phyloP scores from a whole-genome alignment of 1,140 invertebrate species.

The Archegozetes longisetosus region DNA sequence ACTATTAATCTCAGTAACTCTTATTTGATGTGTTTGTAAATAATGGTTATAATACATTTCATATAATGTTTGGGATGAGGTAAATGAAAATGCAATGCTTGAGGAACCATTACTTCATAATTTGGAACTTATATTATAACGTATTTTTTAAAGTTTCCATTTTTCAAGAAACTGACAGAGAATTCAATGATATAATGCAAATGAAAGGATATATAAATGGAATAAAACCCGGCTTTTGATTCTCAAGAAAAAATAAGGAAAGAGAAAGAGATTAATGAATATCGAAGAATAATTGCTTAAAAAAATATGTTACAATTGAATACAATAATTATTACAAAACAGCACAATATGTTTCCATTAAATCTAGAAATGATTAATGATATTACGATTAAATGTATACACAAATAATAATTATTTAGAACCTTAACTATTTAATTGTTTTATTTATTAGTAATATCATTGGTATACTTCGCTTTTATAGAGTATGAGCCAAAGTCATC shows the following conservation, averaged over 20 bases:
- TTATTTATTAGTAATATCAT: too few species aligned
- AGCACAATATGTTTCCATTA: neutral
- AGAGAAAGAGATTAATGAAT: too few species aligned
- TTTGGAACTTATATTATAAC: neutral
- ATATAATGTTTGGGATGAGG: neutral
- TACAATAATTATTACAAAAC: neutral
- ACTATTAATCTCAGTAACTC: too few species aligned
- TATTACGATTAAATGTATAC: neutral
- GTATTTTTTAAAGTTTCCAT: neutral
- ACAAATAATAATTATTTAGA: neutral
- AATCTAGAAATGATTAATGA: neutral
- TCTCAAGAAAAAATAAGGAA: too few species aligned
- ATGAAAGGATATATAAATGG: too few species aligned
- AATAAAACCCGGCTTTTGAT: too few species aligned
- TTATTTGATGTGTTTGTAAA: too few species aligned
- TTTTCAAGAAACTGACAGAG: neutral
- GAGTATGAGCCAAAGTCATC: neutral
- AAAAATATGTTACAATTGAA: neutral
- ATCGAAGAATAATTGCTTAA: neutral
- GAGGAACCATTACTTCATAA: neutral
- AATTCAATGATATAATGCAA: neutral
- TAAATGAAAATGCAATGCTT: neutral
- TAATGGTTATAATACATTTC: too few species aligned
- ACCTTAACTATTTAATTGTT: neutral
- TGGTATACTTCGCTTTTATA: too few species aligned